These are phyloP conservation scores for Sciurus carolinensis DNA, from an alignment of 2,797 vertebrate genomes.

Conservation along the genomic window DNA sequence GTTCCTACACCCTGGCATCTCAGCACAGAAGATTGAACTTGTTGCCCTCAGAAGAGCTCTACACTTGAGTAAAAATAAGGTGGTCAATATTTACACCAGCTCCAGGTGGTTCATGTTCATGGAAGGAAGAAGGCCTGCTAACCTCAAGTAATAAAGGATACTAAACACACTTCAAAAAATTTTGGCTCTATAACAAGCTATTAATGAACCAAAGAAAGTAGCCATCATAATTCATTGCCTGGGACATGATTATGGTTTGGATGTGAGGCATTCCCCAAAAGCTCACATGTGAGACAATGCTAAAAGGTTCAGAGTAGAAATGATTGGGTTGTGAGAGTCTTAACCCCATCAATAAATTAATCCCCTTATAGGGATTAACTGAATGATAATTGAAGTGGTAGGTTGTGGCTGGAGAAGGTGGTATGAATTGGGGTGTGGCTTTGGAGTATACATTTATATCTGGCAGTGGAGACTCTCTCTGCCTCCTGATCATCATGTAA, in stretches of 20 bases:
- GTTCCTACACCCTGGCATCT: background rate
- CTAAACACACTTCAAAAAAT: background rate
- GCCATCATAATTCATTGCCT: background rate
- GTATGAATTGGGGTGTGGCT: too few species aligned
- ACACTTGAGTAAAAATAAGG: background rate
- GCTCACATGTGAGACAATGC: too few species aligned
- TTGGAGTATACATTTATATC: too few species aligned
- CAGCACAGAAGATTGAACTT: background rate
- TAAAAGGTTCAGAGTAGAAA: too few species aligned
- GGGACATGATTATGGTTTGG: background rate
- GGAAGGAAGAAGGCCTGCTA: background rate
- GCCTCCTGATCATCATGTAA: too few species aligned
- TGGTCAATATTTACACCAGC: background rate
- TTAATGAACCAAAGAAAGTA: background rate
- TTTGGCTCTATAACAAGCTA: background rate
- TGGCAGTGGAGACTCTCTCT: too few species aligned
- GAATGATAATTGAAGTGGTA: too few species aligned
- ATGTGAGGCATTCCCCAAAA: too few species aligned
- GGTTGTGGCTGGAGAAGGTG: too few species aligned
- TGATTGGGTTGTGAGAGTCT: too few species aligned
- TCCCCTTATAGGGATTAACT: too few species aligned
- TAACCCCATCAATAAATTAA: too few species aligned
- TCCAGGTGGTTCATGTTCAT: background rate
- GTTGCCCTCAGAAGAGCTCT: background rate
- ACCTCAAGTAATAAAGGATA: background rate